Conservation (phyloP, 1,140 invertebrate species). For the Platyura marginata region DNA sequence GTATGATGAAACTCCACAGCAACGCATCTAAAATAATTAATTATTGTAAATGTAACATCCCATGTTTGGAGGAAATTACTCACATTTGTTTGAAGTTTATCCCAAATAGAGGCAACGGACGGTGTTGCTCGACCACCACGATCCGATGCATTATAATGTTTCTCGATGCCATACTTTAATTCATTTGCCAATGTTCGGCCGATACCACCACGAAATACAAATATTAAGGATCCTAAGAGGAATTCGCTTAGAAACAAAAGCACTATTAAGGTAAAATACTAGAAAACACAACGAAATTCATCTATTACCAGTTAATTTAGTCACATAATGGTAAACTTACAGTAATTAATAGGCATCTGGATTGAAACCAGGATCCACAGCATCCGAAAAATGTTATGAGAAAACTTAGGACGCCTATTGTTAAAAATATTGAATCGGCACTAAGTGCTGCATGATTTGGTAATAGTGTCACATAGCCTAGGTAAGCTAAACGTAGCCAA, state of each 20-base stretch:
- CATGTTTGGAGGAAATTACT: too few relatives aligned
- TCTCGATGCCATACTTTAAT: constrained; percentile 43
- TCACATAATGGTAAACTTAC: constrained; percentile 28
- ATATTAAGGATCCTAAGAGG: constrained; percentile 52
- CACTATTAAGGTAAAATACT: constrained; percentile 74
- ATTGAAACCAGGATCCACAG: constrained; percentile 66
- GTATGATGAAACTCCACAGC: constrained; percentile 67
- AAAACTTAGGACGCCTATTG: constrained; percentile 46
- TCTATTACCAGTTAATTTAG: neutral
- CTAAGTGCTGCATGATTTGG: constrained; percentile 50
- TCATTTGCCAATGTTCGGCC: constrained; percentile 42
- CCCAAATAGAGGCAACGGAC: constrained; percentile 47
- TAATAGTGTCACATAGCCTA: constrained; percentile 47
- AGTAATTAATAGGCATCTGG: constrained; percentile 51
- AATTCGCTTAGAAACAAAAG: constrained; percentile 63
- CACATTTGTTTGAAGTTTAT: constrained; percentile 52
- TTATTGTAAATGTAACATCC: neutral
- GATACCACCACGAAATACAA: constrained; percentile 53
- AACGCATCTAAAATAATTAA: constrained; percentile 43
- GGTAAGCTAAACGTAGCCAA: constrained; percentile 50
- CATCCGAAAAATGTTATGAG: constrained; percentile 61
- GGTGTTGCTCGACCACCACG: constrained; percentile 31
- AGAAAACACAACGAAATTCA: constrained; percentile 12
- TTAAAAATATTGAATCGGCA: constrained; percentile 46
- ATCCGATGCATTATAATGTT: constrained; percentile 44